Base-by-base conservation (phyloP, 2,888 invertebrate species). In the Tetragonula carbonaria region DNA sequence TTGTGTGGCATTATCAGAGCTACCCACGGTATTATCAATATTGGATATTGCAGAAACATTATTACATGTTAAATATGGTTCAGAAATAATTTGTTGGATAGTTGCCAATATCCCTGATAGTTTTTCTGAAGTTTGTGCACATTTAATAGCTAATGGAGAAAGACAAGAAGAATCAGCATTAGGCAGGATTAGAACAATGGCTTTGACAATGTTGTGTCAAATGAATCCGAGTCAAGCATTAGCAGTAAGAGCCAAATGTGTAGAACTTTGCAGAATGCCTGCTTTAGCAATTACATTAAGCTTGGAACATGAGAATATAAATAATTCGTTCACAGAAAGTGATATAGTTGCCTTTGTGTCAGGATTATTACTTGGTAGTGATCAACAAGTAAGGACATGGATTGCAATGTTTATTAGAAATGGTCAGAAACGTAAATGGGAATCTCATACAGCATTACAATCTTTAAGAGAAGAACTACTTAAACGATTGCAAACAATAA, bases 101-200 rank as follows among this genome's bases (percentile, higher is more conserved):
- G 97, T 99, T 2, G 98, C 99, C 0, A 99, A 99, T 94, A 98
- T 98, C 95, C 99, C 99, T 1, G 99, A 99, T 93, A 97, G 97
- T 90, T 98, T 99, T 93, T 96, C 97, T 92, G 99, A 99, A 96
- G 98, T 99, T 74, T 97, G 98, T 85, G 96, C 97, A 23, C 97
- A 97, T 90, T 95, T 99, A 84, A 98, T 99, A 65, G 95, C 97
- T 74, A 98, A 97, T 94, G 98, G 98, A 33, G 99, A 98, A 92
- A 96, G 96, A 90, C 97, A 97, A 93, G 99, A 99, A 94, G 99
- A 99, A 91, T 97, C 97, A 11, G 95, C 97, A 14, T 96, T 98
- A 75, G 98, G 98, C n/a, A 95, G 96, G 74, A 96, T 97, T 57
- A 95, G 98, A 74, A 95, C 97, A 38, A 96, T 97, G 88, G 96